Percentiles rank a stretch among this genome's conserved stretches.
These are phyloP conservation scores for Drosophila obscura DNA, from an alignment of 1,140 invertebrate genomes.

Conservation along the genomic window DNA sequence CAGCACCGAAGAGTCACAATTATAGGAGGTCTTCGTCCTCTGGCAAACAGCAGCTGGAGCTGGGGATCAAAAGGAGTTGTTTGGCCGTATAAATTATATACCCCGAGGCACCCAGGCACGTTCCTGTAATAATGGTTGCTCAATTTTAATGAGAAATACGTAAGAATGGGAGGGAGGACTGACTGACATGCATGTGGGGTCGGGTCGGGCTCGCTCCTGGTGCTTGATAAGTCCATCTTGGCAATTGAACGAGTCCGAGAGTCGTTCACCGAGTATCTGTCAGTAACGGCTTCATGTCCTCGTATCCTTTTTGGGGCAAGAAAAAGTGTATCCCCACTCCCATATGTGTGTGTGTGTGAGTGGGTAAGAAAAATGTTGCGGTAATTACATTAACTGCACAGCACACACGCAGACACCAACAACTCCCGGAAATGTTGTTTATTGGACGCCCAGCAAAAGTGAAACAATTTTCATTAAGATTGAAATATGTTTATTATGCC, in stretches of 20 bases:
- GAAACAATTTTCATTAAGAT: constrained; percentile 78
- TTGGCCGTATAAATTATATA: constrained; percentile 53
- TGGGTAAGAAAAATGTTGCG: constrained; percentile 62
- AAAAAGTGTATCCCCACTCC: background rate
- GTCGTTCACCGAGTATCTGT: constrained; percentile 31
- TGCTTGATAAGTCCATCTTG: constrained; percentile 41
- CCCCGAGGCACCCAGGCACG: constrained; percentile 49
- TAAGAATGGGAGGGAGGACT: constrained; percentile 27
- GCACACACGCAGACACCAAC: constrained; percentile 6
- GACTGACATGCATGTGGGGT: constrained; percentile 12
- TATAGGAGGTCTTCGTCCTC: constrained; percentile 1
- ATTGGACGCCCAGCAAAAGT: constrained; percentile 50
- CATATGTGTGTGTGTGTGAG: constrained; percentile 5
- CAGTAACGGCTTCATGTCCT: constrained; percentile 26
- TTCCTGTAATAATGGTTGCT: constrained; percentile 73
- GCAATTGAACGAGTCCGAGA: constrained; percentile 50
- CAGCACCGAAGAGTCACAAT: constrained; percentile 1
- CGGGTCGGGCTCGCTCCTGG: background rate
- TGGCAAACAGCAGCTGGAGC: background rate
- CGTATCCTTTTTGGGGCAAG: constrained; percentile 24
- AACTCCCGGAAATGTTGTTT: constrained; percentile 51
- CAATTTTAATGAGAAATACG: constrained; percentile 78
- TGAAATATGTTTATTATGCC: constrained; percentile 59
- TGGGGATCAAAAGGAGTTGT: constrained; percentile 18
- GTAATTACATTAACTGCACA: constrained; percentile 75